These are phyloP conservation scores for Halcyon senegalensis DNA, from an alignment of 2,113 vertebrate genomes.

Conservation along the genomic window DNA sequence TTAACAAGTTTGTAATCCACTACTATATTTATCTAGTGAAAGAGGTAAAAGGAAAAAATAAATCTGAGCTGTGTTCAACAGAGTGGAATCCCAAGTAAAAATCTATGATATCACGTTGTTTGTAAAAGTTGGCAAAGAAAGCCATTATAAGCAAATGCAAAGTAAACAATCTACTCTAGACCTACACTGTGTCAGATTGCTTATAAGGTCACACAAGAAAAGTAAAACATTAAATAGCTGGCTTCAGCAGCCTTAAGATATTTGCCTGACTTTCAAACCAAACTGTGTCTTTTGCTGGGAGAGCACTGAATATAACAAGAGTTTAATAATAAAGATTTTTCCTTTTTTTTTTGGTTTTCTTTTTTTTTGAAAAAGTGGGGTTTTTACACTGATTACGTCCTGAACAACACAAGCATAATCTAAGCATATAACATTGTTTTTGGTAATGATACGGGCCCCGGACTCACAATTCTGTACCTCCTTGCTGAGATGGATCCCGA, in stretches of 20 bases:
- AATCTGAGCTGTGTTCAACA: not conserved
- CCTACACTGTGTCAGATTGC: not conserved
- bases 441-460: not conserved
- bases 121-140: slow-evolving; percentile 46
- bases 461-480: not conserved
- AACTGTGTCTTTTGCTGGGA: not conserved
- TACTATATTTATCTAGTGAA: slow-evolving; percentile 17
- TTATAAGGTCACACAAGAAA: slow-evolving; percentile 20
- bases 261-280: slow-evolving; percentile 18
- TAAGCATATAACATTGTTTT: not conserved
- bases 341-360: not conserved
- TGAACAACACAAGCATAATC: not conserved
- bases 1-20: slow-evolving; percentile 54
- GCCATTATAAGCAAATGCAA: slow-evolving; percentile 26
- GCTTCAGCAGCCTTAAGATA: not conserved
- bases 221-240: slow-evolving; percentile 1
- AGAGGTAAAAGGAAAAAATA: not conserved
- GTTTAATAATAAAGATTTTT: not conserved
- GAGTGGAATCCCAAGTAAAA: slow-evolving; percentile 34
- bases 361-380: not conserved
- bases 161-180: slow-evolving; percentile 35
- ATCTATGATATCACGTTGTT: slow-evolving; percentile 11
- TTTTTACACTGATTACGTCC: not conserved
- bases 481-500: not conserved
- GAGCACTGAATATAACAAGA: not conserved